phyloP scores from a whole-genome alignment of 1,140 invertebrate genomes.

The Brachystomella parvula region DNA sequence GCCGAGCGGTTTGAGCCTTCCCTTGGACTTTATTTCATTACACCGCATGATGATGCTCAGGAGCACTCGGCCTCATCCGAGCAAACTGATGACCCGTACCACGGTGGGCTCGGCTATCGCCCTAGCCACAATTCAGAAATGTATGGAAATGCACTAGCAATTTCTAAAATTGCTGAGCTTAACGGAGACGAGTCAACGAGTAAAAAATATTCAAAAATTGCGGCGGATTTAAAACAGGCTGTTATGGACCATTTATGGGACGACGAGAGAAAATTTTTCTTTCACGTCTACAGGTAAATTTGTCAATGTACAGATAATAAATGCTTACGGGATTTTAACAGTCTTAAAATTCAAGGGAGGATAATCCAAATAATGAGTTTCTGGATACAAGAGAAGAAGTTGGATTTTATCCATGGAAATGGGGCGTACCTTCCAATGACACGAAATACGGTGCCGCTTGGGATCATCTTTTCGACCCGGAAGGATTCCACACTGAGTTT shows the following conservation, averaged over 20 bases:
- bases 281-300: constrained; percentile 31
- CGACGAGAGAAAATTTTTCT: constrained; percentile 28
- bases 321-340: not conserved
- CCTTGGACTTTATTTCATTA: constrained; percentile 26
- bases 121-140: constrained; percentile 27
- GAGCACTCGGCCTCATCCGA: constrained; percentile 27
- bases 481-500: constrained; percentile 23
- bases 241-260: constrained; percentile 29
- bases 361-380: constrained; percentile 29
- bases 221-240: not conserved
- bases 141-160: constrained; percentile 26
- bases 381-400: constrained; percentile 31
- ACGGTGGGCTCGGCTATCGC: constrained; percentile 31
- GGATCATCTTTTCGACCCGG: constrained; percentile 20
- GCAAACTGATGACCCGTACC: constrained; percentile 30
- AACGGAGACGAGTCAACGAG: not conserved
- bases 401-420: constrained; percentile 32
- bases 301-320: not conserved
- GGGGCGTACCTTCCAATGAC: constrained; percentile 14
- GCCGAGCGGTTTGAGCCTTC: constrained; percentile 15
- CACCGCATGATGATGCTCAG: constrained; percentile 32
- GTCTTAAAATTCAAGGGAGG: constrained; percentile 10
- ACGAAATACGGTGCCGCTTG: constrained; percentile 19
- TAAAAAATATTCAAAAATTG: constrained; percentile 13
- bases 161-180: constrained; percentile 20